phyloP scores from a whole-genome alignment of 2,888 invertebrate species.

The Scrobipalpa atriplicella region DNA sequence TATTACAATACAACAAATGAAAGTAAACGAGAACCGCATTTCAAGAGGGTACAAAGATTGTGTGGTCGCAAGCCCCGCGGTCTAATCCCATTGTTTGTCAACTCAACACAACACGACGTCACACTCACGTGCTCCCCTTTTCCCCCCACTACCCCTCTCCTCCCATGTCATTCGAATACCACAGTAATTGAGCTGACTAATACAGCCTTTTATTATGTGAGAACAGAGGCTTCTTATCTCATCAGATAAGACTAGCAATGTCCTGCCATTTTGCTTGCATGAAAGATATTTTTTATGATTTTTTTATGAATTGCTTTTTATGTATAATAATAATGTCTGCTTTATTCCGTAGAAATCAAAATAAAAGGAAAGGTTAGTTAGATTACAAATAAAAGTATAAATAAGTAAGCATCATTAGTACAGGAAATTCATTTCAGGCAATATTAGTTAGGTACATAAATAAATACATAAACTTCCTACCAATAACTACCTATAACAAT shows the following conservation, averaged over 20 bases:
- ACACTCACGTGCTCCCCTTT: constrained; percentile 61
- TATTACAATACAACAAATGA: constrained; percentile 1
- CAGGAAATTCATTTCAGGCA: too few species aligned
- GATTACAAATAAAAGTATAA: too few species aligned
- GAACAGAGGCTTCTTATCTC: constrained; percentile 4
- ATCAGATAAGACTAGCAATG: not conserved
- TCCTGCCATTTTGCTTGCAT: not conserved
- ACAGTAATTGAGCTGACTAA: constrained; percentile 17
- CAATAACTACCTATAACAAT: too few species aligned
- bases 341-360: too few species aligned
- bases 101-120: constrained; percentile 56
- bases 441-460: too few species aligned
- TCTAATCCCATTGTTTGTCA: constrained; percentile 63
- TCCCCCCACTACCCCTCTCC: not conserved
- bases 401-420: too few species aligned
- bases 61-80: constrained; percentile 33
- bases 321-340: too few species aligned
- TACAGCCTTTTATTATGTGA: constrained; percentile 27
- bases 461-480: too few species aligned
- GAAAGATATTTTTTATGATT: not conserved
- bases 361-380: too few species aligned
- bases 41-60: not conserved
- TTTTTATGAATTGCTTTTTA: not conserved
- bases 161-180: not conserved
- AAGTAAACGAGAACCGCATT: not conserved